These are phyloP conservation scores for Trichomalopsis sarcophagae DNA, from an alignment of 1,140 invertebrate genomes.

Conservation along the genomic window DNA sequence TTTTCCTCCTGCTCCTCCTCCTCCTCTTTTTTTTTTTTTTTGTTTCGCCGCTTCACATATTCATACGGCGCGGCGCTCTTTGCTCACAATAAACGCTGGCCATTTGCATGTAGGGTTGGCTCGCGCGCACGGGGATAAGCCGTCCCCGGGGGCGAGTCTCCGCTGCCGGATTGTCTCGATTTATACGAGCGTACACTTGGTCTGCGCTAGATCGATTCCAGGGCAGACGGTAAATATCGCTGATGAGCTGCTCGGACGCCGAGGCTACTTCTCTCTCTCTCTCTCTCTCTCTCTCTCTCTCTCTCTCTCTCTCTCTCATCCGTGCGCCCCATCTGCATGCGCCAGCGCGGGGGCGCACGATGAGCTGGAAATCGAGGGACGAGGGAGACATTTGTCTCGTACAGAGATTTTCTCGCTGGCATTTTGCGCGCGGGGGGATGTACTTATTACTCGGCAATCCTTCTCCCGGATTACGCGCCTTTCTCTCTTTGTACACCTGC, in stretches of 20 bases:
- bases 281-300: too few relatives aligned
- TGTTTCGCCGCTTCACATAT: constrained; percentile 69
- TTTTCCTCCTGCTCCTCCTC: constrained; percentile 50
- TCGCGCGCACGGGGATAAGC: constrained; percentile 54
- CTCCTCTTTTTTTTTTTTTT: constrained; percentile 60
- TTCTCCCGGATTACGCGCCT: too few relatives aligned
- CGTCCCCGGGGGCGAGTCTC: constrained; percentile 56
- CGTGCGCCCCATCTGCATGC: too few relatives aligned
- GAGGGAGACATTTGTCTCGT: too few relatives aligned
- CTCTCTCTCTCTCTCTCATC: too few relatives aligned
- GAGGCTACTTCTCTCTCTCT: background rate
- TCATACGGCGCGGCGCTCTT: constrained; percentile 66
- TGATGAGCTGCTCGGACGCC: constrained; percentile 64
- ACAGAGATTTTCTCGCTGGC: too few relatives aligned
- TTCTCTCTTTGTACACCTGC: too few relatives aligned
- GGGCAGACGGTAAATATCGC: constrained; percentile 67
- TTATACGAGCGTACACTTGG: constrained; percentile 61
- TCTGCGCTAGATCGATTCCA: constrained; percentile 59
- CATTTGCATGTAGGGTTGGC: constrained; percentile 69
- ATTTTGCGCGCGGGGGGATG: too few relatives aligned
- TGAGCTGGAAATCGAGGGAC: too few relatives aligned
- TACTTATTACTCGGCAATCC: too few relatives aligned
- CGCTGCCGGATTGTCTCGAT: constrained; percentile 69
- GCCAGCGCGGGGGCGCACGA: background rate
- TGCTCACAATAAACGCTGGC: constrained; percentile 70